Conservation (phyloP, 1,140 invertebrate species). For the Laupala kohalensis region DNA sequence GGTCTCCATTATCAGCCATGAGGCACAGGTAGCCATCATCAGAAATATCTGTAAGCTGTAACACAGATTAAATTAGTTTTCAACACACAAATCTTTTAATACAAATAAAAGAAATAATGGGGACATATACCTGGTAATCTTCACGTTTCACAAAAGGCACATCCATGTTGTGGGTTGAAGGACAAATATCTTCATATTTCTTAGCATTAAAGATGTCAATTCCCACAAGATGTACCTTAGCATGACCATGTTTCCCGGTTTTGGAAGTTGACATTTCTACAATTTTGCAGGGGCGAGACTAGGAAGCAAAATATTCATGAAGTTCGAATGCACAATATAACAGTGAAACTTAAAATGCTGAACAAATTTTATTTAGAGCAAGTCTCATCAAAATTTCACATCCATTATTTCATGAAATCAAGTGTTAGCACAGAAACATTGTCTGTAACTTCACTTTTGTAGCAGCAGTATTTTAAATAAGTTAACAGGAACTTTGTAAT, state of each 20-base stretch:
- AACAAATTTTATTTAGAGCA: too few species aligned
- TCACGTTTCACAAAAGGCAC: slow-evolving; percentile 95
- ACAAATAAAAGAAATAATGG: slow-evolving; percentile 12
- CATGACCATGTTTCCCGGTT: slow-evolving; percentile 99
- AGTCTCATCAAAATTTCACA: too few species aligned
- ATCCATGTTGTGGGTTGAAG: slow-evolving; percentile 99
- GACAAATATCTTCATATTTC: slow-evolving; percentile 99
- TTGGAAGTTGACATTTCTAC: slow-evolving; percentile 99
- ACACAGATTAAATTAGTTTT: slow-evolving; percentile 17
- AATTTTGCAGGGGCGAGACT: slow-evolving; percentile 92
- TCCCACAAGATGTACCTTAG: slow-evolving; percentile 97
- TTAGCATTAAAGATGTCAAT: slow-evolving; percentile 95
- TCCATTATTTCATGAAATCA: too few species aligned
- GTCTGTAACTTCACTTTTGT: too few species aligned
- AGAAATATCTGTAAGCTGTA: slow-evolving; percentile 74
- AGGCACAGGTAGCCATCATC: slow-evolving; percentile 84
- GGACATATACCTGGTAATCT: slow-evolving; percentile 73
- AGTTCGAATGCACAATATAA: too few species aligned
- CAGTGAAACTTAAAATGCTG: too few species aligned
- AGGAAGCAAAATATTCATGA: slow-evolving; percentile 13
- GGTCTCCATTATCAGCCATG: slow-evolving; percentile 87
- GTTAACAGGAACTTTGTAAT: too few species aligned
- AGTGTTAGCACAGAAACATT: too few species aligned
- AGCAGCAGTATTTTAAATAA: too few species aligned
- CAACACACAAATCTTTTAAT: too few species aligned